Evolutionary conservation across 2,797 vertebrate species (phyloP).

Genomic region (Anabacerthia variegaticeps): DNA sequence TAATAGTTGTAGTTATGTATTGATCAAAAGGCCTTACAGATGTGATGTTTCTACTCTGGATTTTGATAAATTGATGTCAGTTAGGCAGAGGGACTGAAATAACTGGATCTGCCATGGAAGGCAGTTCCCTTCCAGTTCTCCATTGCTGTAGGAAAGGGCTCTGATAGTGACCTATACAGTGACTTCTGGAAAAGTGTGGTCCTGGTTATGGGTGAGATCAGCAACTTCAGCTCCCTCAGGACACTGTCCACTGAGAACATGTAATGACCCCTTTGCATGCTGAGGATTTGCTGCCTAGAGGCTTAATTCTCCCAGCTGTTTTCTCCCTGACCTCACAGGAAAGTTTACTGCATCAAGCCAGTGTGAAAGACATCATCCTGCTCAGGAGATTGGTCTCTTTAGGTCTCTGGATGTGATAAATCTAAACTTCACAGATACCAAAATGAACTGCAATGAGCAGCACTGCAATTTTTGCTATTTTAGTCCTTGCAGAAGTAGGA

Average conservation of each 20-base stretch:
- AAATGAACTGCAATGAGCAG: not conserved
- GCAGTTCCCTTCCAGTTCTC: not conserved
- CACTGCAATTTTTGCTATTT: not conserved
- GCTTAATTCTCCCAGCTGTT: not conserved
- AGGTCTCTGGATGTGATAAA: not conserved
- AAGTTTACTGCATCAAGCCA: not conserved
- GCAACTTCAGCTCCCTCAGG: not conserved
- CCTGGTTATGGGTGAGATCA: not conserved
- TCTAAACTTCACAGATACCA: not conserved
- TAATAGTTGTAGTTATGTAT: not conserved
- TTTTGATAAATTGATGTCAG: not conserved
- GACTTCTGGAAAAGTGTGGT: not conserved
- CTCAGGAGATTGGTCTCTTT: not conserved
- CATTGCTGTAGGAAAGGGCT: not conserved
- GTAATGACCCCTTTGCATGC: not conserved
- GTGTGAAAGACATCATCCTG: not conserved
- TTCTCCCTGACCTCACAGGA: not conserved
- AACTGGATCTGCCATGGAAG: not conserved
- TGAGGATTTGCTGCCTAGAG: not conserved
- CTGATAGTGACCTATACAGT: not conserved
- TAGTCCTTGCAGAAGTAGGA: not conserved
- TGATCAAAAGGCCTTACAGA: not conserved
- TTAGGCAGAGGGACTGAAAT: not conserved
- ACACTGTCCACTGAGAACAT: not conserved
- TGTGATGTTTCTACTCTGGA: not conserved